Conservation (phyloP, 1,140 invertebrate species). For the Leptopilina clavipes region DNA sequence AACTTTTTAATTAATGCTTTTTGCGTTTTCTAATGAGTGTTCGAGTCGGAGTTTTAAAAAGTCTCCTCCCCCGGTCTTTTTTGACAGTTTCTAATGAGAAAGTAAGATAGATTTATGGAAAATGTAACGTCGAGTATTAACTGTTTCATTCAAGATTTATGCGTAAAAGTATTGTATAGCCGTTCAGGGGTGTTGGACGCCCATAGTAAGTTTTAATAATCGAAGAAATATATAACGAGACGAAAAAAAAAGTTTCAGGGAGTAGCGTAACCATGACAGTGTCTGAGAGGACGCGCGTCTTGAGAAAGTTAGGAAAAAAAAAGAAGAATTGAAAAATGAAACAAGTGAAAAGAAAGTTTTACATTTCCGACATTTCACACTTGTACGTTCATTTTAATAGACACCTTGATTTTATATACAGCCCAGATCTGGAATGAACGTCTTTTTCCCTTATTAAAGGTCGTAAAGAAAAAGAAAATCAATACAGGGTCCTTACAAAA, state of each 20-base stretch:
- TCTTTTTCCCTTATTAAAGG: constrained; percentile 23
- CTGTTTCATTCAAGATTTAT: constrained; percentile 30
- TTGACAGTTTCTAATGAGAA: constrained; percentile 19
- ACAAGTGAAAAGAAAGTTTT: constrained; percentile 30
- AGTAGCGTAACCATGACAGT: constrained; percentile 26
- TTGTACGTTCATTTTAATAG: constrained; percentile 29
- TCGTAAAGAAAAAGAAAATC: constrained; percentile 21
- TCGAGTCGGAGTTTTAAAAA: not conserved
- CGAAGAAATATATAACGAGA: constrained; percentile 35
- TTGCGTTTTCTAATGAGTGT: not conserved
- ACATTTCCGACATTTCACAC: constrained; percentile 26
- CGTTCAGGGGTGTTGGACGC: not conserved
- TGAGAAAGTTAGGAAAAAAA: constrained; percentile 8
- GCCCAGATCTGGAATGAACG: constrained; percentile 12
- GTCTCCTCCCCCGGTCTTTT: not conserved
- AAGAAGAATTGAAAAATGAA: not conserved
- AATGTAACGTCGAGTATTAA: constrained; percentile 8
- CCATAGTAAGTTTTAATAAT: constrained; percentile 33
- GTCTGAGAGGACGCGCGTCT: constrained; percentile 9
- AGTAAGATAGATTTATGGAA: constrained; percentile 20
- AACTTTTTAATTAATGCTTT: not conserved
- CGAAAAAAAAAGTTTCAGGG: not conserved
- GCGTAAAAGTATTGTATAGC: constrained; percentile 3
- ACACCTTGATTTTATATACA: constrained; percentile 27
- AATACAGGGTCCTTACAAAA: constrained; percentile 10